A percentile compares a stretch with the other conserved stretches of the same genome.
Evolutionary conservation across 2,113 vertebrate species (phyloP).

Genomic region (Oreochromis aureus): DNA sequence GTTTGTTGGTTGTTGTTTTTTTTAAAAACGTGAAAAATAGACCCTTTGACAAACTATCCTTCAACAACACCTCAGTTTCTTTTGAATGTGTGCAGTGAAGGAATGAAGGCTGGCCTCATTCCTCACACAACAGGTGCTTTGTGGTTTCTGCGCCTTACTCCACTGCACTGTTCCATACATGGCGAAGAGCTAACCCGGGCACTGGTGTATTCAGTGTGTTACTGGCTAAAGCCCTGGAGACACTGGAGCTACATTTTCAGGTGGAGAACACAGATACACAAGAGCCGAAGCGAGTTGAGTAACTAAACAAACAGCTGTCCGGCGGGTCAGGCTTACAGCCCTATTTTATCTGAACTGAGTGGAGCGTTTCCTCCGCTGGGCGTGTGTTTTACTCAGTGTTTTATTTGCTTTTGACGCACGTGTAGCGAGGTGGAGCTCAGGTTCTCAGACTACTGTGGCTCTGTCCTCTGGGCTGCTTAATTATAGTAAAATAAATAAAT

Average conservation of each 20-base stretch:
- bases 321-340: background rate
- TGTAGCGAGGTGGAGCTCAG: background rate
- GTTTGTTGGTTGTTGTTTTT: background rate
- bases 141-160: background rate
- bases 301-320: background rate
- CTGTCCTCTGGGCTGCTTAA: background rate
- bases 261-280: background rate
- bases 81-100: background rate
- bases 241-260: background rate
- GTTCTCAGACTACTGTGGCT: background rate
- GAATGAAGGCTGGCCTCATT: background rate
- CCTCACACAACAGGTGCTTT: background rate
- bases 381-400: background rate
- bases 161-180: background rate
- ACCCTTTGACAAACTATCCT: background rate
- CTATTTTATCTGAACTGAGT: background rate
- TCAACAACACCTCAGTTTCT: background rate
- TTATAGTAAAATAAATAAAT: background rate
- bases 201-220: background rate
- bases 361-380: background rate
- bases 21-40: background rate
- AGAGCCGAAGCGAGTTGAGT: background rate
- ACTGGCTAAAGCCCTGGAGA: background rate
- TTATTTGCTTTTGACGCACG: slow-evolving; percentile 9
- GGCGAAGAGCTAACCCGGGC: background rate